phyloP scores from a whole-genome alignment of 2,113 vertebrate genomes.

The Microtus montanus region DNA sequence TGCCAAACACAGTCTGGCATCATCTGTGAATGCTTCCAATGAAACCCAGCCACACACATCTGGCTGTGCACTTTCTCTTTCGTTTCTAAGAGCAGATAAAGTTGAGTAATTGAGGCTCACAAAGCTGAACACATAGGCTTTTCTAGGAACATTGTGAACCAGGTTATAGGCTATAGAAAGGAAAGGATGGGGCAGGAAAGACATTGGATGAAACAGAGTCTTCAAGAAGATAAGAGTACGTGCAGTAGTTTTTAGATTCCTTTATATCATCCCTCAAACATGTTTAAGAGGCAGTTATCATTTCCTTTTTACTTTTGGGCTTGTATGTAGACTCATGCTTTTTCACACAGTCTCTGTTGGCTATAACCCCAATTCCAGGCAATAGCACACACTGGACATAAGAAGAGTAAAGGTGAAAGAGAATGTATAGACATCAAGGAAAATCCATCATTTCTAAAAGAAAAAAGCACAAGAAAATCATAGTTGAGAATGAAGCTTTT shows the following conservation, averaged over 20 bases:
- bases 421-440: neutral
- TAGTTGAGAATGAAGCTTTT: neutral
- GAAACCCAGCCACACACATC: neutral
- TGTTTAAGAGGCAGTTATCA: neutral
- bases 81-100: neutral
- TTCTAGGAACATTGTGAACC: neutral
- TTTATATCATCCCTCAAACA: neutral
- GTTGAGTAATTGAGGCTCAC: neutral
- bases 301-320: neutral
- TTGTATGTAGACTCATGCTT: neutral
- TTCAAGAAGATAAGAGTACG: neutral
- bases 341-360: neutral
- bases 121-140: neutral
- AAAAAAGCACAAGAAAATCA: neutral
- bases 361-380: neutral
- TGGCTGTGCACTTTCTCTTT: neutral
- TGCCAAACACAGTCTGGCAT: neutral
- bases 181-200: neutral
- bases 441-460: neutral
- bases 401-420: neutral
- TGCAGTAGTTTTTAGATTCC: neutral
- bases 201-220: neutral
- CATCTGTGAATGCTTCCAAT: neutral
- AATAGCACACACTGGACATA: neutral
- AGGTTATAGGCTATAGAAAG: neutral